These are phyloP conservation scores for Kuschelorhynchus macadamiae DNA, from an alignment of 2,888 invertebrate species.

Conservation along the genomic window DNA sequence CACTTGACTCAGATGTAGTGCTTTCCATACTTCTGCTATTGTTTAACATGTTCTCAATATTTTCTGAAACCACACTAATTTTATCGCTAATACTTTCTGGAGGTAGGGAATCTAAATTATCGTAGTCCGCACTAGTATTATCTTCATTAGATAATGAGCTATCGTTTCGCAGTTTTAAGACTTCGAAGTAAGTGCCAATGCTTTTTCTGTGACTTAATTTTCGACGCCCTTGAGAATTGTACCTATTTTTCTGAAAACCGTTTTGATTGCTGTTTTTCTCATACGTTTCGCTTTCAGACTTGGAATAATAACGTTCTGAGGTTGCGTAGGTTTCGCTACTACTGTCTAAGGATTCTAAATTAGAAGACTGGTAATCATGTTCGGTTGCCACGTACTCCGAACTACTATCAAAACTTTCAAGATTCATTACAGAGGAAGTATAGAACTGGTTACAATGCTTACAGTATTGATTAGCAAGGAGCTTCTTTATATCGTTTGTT, in stretches of 20 bases:
- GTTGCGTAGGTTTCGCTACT: constrained; percentile 67
- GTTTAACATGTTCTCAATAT: constrained; percentile 68
- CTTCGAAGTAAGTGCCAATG: constrained; percentile 67
- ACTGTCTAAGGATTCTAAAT: constrained; percentile 66
- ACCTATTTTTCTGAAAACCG: constrained; percentile 62
- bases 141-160: constrained; percentile 71
- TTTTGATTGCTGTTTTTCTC: constrained; percentile 52
- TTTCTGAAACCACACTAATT: constrained; percentile 72
- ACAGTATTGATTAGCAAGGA: constrained; percentile 71
- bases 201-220: constrained; percentile 63
- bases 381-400: constrained; percentile 66
- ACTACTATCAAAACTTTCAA: constrained; percentile 66
- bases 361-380: constrained; percentile 65
- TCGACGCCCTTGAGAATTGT: constrained; percentile 60
- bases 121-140: constrained; percentile 71
- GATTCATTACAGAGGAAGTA: constrained; percentile 57
- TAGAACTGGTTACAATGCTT: constrained; percentile 67
- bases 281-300: constrained; percentile 54
- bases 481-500: constrained; percentile 77
- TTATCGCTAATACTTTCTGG: constrained; percentile 73
- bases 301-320: constrained; percentile 62
- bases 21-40: constrained; percentile 61
- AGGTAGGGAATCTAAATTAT: constrained; percentile 64
- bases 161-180: constrained; percentile 66
- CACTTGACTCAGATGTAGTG: constrained; percentile 65